These are phyloP conservation scores for Heteromormyrus szaboi DNA, from an alignment of 2,797 vertebrate genomes.

Conservation along the genomic window DNA sequence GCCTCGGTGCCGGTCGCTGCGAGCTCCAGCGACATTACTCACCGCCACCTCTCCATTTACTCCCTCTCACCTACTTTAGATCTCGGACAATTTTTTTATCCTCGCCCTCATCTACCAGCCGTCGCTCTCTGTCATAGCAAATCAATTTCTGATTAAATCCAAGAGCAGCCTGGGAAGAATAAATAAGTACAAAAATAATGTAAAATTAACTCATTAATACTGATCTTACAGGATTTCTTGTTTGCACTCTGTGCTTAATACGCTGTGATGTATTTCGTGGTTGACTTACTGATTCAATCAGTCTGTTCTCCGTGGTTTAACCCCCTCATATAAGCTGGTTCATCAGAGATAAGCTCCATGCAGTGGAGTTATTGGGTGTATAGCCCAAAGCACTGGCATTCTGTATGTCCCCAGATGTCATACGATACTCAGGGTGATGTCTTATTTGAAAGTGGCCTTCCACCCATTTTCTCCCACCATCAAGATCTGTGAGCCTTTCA, in stretches of 20 bases:
- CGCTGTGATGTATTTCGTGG: background rate
- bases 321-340: background rate
- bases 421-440: background rate
- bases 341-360: background rate
- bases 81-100: background rate
- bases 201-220: conserved; percentile 1
- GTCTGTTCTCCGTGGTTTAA: background rate
- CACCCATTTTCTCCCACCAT: background rate
- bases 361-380: background rate
- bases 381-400: background rate
- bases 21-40: background rate
- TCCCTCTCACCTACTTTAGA: background rate
- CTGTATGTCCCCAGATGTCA: background rate
- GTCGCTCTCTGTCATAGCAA: background rate
- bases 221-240: background rate
- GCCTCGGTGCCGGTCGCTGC: background rate
- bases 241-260: background rate
- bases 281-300: background rate
- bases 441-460: background rate
- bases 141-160: conserved; percentile 11
- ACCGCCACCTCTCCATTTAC: background rate
- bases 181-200: conserved; percentile 5
- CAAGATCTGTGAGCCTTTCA: background rate
- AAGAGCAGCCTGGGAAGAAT: background rate
- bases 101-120: background rate